Evolutionary conservation across 2,888 invertebrate species (phyloP), one percentile per base, ranked within the genome.

Genomic region (Ectemnius continuus): DNA sequence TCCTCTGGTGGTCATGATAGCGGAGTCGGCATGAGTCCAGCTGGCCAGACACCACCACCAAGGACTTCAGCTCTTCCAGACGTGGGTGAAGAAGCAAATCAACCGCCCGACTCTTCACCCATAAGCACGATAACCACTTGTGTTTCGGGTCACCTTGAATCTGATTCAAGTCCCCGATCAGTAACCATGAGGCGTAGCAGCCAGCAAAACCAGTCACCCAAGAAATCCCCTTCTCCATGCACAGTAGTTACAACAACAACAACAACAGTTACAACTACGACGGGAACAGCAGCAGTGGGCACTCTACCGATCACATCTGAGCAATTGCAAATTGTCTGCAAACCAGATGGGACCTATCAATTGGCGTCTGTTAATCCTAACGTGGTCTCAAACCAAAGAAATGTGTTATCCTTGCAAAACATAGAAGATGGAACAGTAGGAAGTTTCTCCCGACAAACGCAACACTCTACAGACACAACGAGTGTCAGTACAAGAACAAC

Each of bases 1-100:
- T 88, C 90, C 1, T 91, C 91, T 2, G 89, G 90, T 3, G 91
- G 90, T 0, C 91, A 91, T 70, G 91, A 91, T 67, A 91, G 90
- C 26, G 91, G 91, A 0, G 91, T 91, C 1, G 90, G 91, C 0
- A 88, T 91, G 90, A 91, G 91, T 62, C 91, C 91, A 1, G 91
- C 91, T 0, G 90, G 88, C 5, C 91, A 91, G 46, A 91, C 90
- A 0, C 90, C 91, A 3, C 91, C 90, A 0, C 84, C 89, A 0
- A 85, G 89, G 18, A 84, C 88, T 0, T 88, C 88, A 6, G 85
- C 88, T 0, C 73, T 89, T n/a, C 90, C 90, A 56, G 91, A 91
- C 56, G 84, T 90, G 1, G 88, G 88, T 3, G 91, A 91, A 14
- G 91, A 91, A 26, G 88, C 89, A 2, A 90, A 88, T 79, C 91